Base-by-base conservation (phyloP, 2,888 invertebrate genomes). In the Gari tellinella region DNA sequence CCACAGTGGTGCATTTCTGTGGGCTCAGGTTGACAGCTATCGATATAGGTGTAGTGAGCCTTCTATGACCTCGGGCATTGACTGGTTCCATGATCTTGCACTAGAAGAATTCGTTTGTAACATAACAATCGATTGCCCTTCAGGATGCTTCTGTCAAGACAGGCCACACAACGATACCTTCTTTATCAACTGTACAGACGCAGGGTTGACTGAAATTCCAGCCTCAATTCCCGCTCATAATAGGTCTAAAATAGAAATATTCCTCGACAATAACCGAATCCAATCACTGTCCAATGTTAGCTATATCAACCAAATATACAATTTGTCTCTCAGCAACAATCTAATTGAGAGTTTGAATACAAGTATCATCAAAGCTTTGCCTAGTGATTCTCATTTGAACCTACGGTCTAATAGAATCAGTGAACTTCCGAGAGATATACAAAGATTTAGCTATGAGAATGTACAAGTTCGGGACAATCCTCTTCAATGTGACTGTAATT, bases 71-170 rank as follows among this genome's bases (percentile, higher is more conserved):
- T 38, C 10, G 0, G 74, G 76, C 3, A 31, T 60, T 14, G 83
- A 83, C 49, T 77, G 66, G 46, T 40, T 83, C 3, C 83, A 83
- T 55, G 81, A 83, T 21, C 41, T 83, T 4, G 43, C 48, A 0
- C 40, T 72, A 0, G 56, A 67, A 14, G 31, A 73, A 8, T 57
- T 83, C 2, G 69, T 83, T 4, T 81, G 81, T 46, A 73, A 80
- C 55, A n/a, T 55, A 10, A 72, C 73, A 10, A 25, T 55, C 14
- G 49, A 58, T n/a, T 77, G 77, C 58, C 77, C 77, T 2, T n/a
- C 52, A 0, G 67, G 69, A 0, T 83, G 83, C 43, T 61, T 66
- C n/a, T 83, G 83, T 55, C 70, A 81, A 43, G 81, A 80, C 46
- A 51, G 73, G 10, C 83, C 83, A 17, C 61, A 81, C 26, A 77